Base-by-base conservation (phyloP, 2,888 invertebrate species). In the Hymenopus coronatus region DNA sequence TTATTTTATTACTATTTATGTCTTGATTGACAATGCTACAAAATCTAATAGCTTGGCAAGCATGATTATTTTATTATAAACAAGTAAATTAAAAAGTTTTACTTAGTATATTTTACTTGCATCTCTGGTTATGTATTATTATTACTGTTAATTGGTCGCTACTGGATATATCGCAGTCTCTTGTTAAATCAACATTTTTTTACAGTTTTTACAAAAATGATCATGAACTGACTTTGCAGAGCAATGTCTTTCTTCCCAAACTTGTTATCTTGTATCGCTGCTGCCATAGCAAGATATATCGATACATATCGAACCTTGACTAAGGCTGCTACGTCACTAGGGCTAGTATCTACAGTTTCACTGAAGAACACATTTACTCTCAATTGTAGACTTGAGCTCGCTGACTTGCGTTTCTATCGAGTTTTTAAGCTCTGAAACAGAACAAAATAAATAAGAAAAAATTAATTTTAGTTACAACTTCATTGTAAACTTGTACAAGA, bases 351-450 rank as follows among this genome's bases (percentile, higher is more conserved):
- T 70, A 88, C 28, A 30, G 81, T 70, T 95, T 98, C 97, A 98
- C 97, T 98, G 98, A 96, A 98, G 96, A 94, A 97, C 97, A 95
- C 98, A 98, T 95, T 97, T 98, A 95, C 97, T 98, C 96, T 98
- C 98, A 94, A 98, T 97, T 95, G 98, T 97, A 94, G 98, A 96
- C 95, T 98, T 98, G 94, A 98, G 95, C 96, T 98, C 98, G 94
- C 97, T 98, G 95, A 98, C 98, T 96, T 98, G 98, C 94, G 98
- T 97, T 95, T 98, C 98, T 96, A 98, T 97, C 95, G 98, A 97
- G 95, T 98, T 98, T 96, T 98, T 98, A 96, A 98, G 95, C 95
- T 98, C 98, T 98, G 97, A 92, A 97, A 97, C 93, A 92, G 93
- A 92, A 90, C 91, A 89, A 28, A 54, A 88, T 33, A 89, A 89